Percentiles rank a stretch among this genome's conserved stretches.
Conservation (phyloP, 2,113 vertebrate genomes). For the Edolisoma coerulescens region DNA sequence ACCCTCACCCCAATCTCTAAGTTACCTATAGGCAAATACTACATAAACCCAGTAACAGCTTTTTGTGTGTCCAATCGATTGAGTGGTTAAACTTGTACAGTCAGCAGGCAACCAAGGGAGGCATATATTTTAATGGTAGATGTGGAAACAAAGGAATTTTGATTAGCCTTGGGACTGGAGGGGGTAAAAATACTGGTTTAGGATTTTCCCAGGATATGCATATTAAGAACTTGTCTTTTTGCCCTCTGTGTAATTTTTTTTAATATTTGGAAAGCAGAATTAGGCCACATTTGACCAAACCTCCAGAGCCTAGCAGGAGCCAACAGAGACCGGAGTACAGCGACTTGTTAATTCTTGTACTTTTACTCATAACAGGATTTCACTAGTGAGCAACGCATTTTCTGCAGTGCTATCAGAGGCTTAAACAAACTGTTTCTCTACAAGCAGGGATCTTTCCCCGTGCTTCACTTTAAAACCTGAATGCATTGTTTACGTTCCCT, state of each 20-base stretch:
- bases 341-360: constrained; percentile 40
- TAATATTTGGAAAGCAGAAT: constrained; percentile 60
- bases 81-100: constrained; percentile 43
- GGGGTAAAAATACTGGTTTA: constrained; percentile 57
- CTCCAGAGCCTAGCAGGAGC: constrained; percentile 26
- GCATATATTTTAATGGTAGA: constrained; percentile 47
- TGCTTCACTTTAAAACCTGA: neutral
- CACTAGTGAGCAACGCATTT: neutral
- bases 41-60: neutral
- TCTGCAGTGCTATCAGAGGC: neutral
- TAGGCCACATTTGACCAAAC: constrained; percentile 58
- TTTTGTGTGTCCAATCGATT: neutral
- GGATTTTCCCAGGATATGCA: constrained; percentile 50
- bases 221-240: constrained; percentile 63
- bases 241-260: constrained; percentile 47
- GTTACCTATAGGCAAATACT: neutral
- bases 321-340: neutral
- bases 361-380: constrained; percentile 8
- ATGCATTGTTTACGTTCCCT: constrained; percentile 22
- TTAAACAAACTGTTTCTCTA: neutral
- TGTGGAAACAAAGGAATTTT: constrained; percentile 59
- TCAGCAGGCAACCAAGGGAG: constrained; percentile 41
- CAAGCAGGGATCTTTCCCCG: constrained; percentile 7
- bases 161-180: constrained; percentile 37
- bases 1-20: neutral